These are phyloP conservation scores for Mycalesis mineus DNA, from an alignment of 2,888 invertebrate genomes.

Conservation along the genomic window DNA sequence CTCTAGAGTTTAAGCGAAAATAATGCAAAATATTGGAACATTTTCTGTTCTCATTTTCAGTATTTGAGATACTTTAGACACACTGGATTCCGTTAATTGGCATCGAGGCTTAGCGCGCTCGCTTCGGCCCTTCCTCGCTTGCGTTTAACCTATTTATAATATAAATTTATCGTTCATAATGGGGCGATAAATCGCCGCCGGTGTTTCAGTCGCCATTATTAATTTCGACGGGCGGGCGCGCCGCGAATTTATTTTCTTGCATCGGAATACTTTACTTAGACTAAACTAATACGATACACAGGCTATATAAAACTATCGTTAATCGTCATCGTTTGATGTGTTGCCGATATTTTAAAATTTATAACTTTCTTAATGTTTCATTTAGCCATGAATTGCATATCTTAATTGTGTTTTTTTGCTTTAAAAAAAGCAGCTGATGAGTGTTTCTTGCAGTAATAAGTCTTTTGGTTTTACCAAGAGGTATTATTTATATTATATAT, in stretches of 20 bases:
- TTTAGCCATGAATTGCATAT: too few species aligned
- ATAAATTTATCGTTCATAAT: slow-evolving; percentile 57
- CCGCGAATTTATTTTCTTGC: slow-evolving; percentile 52
- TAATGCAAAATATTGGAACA: too few species aligned
- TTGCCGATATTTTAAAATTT: too few species aligned
- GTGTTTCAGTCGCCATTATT: slow-evolving; percentile 48
- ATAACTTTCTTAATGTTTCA: too few species aligned
- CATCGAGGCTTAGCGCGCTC: neutral
- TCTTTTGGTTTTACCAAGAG: too few species aligned
- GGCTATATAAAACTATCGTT: too few species aligned
- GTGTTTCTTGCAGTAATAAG: too few species aligned
- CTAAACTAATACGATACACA: neutral
- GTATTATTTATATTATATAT: too few species aligned
- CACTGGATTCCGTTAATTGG: slow-evolving; percentile 2
- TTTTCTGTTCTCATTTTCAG: too few species aligned
- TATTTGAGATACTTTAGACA: neutral
- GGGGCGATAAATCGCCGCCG: slow-evolving; percentile 52
- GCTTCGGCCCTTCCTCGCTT: slow-evolving; percentile 11
- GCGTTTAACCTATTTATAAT: slow-evolving; percentile 42
- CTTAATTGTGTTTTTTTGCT: too few species aligned
- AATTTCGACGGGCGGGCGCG: slow-evolving; percentile 46
- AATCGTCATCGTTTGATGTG: too few species aligned
- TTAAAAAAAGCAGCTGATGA: too few species aligned
- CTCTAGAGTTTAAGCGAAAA: neutral
- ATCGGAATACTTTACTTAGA: slow-evolving; percentile 36